Evolutionary conservation across 1,140 invertebrate genomes (phyloP), one percentile per base, ranked within the genome.

Genomic region (Drosophila lacertosa): DNA sequence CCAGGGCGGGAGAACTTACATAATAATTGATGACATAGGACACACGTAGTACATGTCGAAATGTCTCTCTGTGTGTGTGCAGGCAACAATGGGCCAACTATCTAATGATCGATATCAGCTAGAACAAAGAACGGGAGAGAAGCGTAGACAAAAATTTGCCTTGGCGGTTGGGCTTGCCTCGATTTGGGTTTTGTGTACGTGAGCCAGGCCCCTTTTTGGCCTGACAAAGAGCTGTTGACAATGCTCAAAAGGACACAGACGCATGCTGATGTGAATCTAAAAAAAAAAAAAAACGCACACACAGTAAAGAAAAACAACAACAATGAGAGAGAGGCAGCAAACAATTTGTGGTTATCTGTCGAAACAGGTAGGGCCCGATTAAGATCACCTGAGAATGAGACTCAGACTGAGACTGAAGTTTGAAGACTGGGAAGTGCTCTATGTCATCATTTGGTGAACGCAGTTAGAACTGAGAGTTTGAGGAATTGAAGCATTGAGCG

Each of bases 291-390:
- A 35, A 24, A 22, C 2, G 18, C 22, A 11, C 15, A 22, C 2
- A 18, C 22, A 11, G 16, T 18, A 10, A 13, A 37, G 18, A 9
- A 48, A 20, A 29, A 24, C 20, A 48, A 48, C 20, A 66, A 39
- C 26, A 64, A 44, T 5, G 24, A 51, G 39, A 40, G 24, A 51
- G 39, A 40, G 42, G 24, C 51, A 66, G 69, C 64, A 67, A 72
- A 72, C 69, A 72, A 72, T 72, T 72, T 72, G 69, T 72, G 69
- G 69, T 72, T 72, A 72, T 72, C 69, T 67, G 48, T 67, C 42
- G 63, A 47, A 71, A 71, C 69, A 72, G 69, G 69, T 72, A 62
- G 64, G 64, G 40, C 51, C 11, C 32, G 69, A 72, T 72, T 54
- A 72, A 37, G 69, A 72, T 72, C 68, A 37, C 33, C 60, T 54